Evolutionary conservation across 2,797 vertebrate species (phyloP).

Genomic region (Nothura maculosa): DNA sequence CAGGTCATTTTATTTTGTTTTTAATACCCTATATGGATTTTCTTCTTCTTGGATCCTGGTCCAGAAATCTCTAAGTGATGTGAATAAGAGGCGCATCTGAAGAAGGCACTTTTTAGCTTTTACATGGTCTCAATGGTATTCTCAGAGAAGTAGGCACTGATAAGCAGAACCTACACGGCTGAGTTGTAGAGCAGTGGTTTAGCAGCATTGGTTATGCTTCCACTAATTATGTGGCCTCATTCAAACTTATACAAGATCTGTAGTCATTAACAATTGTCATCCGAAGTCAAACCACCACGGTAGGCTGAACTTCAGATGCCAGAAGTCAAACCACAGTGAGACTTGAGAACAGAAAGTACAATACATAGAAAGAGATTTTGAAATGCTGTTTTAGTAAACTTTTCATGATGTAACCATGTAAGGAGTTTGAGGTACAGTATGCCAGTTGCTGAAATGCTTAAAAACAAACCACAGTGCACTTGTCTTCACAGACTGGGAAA

Average conservation of each 20-base stretch:
- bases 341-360: constrained; percentile 34
- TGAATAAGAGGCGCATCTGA: not conserved
- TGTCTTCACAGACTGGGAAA: constrained; percentile 4
- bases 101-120: not conserved
- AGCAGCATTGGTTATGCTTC: not conserved
- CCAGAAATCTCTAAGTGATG: not conserved
- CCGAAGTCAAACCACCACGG: not conserved
- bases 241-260: not conserved
- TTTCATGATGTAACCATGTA: constrained; percentile 44
- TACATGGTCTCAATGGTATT: not conserved
- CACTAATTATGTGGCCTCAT: not conserved
- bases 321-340: constrained; percentile 46
- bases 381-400: constrained; percentile 49
- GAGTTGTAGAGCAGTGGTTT: not conserved
- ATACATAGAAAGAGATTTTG: constrained; percentile 28
- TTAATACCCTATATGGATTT: not conserved
- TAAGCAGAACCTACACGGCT: not conserved
- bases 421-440: constrained; percentile 39
- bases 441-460: constrained; percentile 55
- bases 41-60: not conserved
- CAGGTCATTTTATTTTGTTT: not conserved
- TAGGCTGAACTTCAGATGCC: not conserved
- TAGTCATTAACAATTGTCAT: not conserved
- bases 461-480: constrained; percentile 18
- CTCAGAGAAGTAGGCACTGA: not conserved